Percentiles rank a stretch among this genome's conserved stretches.
These are phyloP conservation scores for Bovichtus diacanthus DNA, from an alignment of 2,797 vertebrate species.

Conservation along the genomic window DNA sequence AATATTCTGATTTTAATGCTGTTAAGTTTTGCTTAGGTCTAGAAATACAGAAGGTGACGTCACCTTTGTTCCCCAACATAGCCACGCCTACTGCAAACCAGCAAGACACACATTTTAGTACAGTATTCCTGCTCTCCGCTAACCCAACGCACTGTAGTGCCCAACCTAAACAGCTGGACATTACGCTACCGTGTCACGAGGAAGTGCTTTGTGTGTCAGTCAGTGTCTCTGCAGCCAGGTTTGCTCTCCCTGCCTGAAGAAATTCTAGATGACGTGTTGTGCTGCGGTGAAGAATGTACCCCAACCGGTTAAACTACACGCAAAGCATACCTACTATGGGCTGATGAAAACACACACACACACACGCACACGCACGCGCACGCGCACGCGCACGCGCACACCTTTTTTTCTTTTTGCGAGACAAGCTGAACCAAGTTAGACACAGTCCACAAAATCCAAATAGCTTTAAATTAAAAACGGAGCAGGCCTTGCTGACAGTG, in stretches of 20 bases:
- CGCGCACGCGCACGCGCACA: neutral
- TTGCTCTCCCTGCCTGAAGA: constrained; percentile 8
- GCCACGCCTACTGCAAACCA: too few relatives aligned
- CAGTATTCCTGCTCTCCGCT: neutral
- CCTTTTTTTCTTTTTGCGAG: constrained; percentile 11
- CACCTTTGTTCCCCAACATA: neutral
- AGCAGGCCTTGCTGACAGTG: constrained; percentile 12
- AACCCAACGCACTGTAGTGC: neutral
- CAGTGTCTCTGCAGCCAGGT: constrained; percentile 8
- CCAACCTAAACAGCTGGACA: constrained; percentile 32
- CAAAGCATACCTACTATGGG: constrained; percentile 48
- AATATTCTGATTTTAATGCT: neutral
- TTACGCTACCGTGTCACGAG: neutral
- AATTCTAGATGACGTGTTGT: constrained; percentile 52
- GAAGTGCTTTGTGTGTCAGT: constrained; percentile 43
- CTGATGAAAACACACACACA: constrained; percentile 26
- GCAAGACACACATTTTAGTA: too few relatives aligned
- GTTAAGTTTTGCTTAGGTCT: neutral
- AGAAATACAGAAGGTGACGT: neutral
- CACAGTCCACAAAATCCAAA: neutral
- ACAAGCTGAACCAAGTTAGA: neutral
- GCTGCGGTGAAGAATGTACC: constrained; percentile 58
- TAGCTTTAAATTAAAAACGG: constrained; percentile 3
- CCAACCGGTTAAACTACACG: constrained; percentile 67
- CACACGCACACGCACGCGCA: neutral